Conservation (phyloP, 2,113 vertebrate genomes). For the Hemibagrus wyckioides region DNA sequence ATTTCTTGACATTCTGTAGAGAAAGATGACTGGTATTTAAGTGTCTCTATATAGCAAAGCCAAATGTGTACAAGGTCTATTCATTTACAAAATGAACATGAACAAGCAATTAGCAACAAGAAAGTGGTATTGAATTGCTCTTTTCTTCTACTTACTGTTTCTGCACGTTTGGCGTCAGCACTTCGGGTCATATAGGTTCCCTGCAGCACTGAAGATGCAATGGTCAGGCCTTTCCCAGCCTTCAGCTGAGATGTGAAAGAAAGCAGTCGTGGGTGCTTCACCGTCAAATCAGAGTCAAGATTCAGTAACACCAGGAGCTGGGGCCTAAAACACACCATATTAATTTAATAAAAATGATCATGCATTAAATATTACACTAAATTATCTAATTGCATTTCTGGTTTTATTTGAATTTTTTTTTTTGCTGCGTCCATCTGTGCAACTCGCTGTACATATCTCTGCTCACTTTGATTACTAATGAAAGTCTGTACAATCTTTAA, state of each 20-base stretch:
- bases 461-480: background rate
- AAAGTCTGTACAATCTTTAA: background rate
- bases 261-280: slow-evolving; percentile 88
- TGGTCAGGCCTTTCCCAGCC: slow-evolving; percentile 93
- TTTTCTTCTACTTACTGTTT: slow-evolving; percentile 75
- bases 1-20: slow-evolving; percentile 82
- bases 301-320: slow-evolving; percentile 90
- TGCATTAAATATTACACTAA: background rate
- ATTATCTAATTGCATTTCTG: background rate
- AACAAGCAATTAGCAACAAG: background rate
- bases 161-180: slow-evolving; percentile 77
- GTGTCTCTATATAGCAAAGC: background rate
- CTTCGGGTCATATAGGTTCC: slow-evolving; percentile 87
- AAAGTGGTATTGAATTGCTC: background rate
- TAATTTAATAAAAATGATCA: background rate
- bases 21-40: background rate
- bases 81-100: background rate
- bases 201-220: slow-evolving; percentile 88
- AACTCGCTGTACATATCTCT: background rate
- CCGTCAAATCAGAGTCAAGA: slow-evolving; percentile 78
- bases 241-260: slow-evolving; percentile 91
- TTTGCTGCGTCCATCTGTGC: background rate
- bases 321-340: slow-evolving; percentile 73
- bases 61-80: background rate
- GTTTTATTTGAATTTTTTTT: background rate